Evolutionary conservation across 1,140 invertebrate genomes (phyloP), one percentile per base, ranked within the genome.

Genomic region (Aphaenogaster floridana): DNA sequence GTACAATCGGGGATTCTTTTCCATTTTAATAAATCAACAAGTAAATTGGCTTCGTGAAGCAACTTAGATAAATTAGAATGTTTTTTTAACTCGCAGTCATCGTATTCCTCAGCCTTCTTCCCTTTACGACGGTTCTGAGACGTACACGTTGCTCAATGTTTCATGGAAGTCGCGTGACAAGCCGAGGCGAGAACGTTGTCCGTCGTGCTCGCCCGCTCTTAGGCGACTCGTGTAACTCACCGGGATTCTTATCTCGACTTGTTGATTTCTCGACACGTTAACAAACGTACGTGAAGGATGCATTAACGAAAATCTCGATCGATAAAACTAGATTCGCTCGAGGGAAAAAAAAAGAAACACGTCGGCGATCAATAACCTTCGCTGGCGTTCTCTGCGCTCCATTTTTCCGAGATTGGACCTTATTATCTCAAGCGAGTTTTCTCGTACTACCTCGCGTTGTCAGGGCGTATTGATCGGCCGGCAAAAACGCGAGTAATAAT

Each of bases 401-500:
- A 81, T 45, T 81, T 54, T 81, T 11, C 21, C 48, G 63, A 81
- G 63, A 81, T 81, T 81, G 50, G 63, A 80, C 15, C 48, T 81
- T 81, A 69, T 81, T 81, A 69, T 80, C 63, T 54, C n/a, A 15
- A 66, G 36, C 21, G 54, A 80, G n/a, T 57, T 42, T 81, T 36
- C 63, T 42, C 45, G 13, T 52, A n/a, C 17, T 64, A 34, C 50
- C 13, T 80, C 13, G 17, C n/a, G 39, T 28, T 57, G 36, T 81
- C 36, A 45, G 4, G 21, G 13, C 57, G n/a, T 79, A 69, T 81
- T n/a, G 78, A 81, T 69, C 36, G 63, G 4, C 36, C 21, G 4
- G 36, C 42, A 15, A 57, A 69, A 50, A 68, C 11, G 28, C 2
- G 28, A 64, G 1, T 28, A 68, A 68, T 50, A 64, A 80, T 36